phyloP scores from a whole-genome alignment of 2,888 invertebrate species.

The Lissonota sp. region DNA sequence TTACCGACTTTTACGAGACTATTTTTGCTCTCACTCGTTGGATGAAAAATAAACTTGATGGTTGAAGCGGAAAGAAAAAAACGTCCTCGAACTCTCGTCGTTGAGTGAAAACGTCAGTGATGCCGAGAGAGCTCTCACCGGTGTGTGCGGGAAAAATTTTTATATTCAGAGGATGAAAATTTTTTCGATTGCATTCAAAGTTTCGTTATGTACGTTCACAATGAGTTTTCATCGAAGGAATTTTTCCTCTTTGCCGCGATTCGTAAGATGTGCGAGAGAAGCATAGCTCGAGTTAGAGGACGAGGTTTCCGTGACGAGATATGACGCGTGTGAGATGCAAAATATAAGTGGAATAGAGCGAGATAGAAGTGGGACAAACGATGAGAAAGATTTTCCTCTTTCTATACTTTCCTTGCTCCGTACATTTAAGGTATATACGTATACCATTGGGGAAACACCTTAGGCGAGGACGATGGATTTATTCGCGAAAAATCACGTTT shows the following conservation, averaged over 20 bases:
- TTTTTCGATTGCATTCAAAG: slow-evolving; percentile 47
- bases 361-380: slow-evolving; percentile 1
- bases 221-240: slow-evolving; percentile 37
- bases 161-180: slow-evolving; percentile 17
- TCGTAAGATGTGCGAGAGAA: slow-evolving; percentile 33
- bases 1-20: slow-evolving; percentile 17
- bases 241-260: slow-evolving; percentile 34
- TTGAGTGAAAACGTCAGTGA: slow-evolving; percentile 27
- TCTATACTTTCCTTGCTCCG: too few relatives aligned
- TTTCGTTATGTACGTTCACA: slow-evolving; percentile 26
- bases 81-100: slow-evolving; percentile 18
- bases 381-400: background rate
- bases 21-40: slow-evolving; percentile 1
- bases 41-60: background rate
- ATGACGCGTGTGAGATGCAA: slow-evolving; percentile 22
- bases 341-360: background rate
- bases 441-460: slow-evolving; percentile 10
- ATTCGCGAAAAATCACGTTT: slow-evolving; percentile 61
- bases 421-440: slow-evolving; percentile 3
- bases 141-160: slow-evolving; percentile 10
- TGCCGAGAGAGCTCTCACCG: too few relatives aligned
- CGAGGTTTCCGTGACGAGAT: slow-evolving; percentile 30
- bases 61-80: slow-evolving; percentile 29
- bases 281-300: background rate
- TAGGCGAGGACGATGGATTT: slow-evolving; percentile 52